A percentile compares a stretch with the other conserved stretches of the same genome.
phyloP scores from a whole-genome alignment of 2,797 vertebrate genomes.

The Okamejei kenojei region DNA sequence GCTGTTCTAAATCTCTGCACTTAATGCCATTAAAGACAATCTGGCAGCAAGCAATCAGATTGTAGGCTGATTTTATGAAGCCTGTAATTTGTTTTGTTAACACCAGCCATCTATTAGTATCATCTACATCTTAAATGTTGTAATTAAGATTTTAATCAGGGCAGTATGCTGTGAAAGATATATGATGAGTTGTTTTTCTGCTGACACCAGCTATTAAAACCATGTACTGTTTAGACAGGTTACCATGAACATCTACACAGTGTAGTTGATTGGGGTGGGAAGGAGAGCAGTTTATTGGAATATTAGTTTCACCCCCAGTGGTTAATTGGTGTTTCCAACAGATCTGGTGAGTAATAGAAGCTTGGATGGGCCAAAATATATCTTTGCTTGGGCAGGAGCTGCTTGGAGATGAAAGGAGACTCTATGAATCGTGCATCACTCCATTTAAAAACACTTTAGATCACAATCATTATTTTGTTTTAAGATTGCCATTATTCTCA shows the following conservation, averaged over 20 bases:
- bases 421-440: slow-evolving; percentile 64
- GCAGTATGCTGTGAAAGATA: slow-evolving; percentile 37
- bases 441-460: slow-evolving; percentile 66
- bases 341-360: slow-evolving; percentile 52
- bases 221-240: background rate
- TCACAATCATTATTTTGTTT: slow-evolving; percentile 58
- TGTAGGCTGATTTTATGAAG: slow-evolving; percentile 37
- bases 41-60: slow-evolving; percentile 38
- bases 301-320: background rate
- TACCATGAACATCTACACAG: background rate
- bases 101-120: slow-evolving; percentile 38
- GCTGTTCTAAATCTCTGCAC: slow-evolving; percentile 35
- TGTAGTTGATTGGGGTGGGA: background rate
- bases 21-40: slow-evolving; percentile 37
- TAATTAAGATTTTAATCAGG: slow-evolving; percentile 38
- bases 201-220: slow-evolving; percentile 1
- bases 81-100: slow-evolving; percentile 39
- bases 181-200: slow-evolving; percentile 14
- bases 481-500: slow-evolving; percentile 54
- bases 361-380: slow-evolving; percentile 52
- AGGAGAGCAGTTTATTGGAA: background rate
- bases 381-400: slow-evolving; percentile 43
- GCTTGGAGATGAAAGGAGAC: slow-evolving; percentile 52
- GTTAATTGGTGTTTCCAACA: slow-evolving; percentile 36
- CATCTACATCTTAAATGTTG: slow-evolving; percentile 37